Base-by-base conservation (phyloP, 1,140 invertebrate species). In the Bemisia tabaci region DNA sequence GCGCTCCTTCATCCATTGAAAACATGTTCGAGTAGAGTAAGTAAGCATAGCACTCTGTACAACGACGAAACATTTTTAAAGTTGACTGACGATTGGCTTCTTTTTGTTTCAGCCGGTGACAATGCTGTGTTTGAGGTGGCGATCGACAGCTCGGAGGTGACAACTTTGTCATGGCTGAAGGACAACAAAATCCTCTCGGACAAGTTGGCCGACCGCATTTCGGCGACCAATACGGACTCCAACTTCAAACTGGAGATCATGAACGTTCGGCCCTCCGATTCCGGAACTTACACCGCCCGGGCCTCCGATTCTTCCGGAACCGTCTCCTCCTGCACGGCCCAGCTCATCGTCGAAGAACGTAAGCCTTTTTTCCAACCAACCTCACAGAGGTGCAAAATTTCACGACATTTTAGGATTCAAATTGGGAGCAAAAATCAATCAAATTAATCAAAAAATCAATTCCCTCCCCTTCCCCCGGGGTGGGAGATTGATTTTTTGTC, bases 201-300 rank as follows among this genome's bases (percentile, higher is more conserved):
- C 71, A 83, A 81, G 66, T 77, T 91, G 59, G 86, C 89, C 22
- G 89, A 92, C 71, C 79, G 91, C 11, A 84, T 92, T 59, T 82
- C 82, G 62, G 82, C 85, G 22, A 81, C 80, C 0, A 77, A 79
- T 59, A 77, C 79, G 12, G 81, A 85, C 27, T 80, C 81, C 24
- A 75, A 78, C 12, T 88, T 85, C 74, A 85, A 82, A 64, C 78
- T 98, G 65, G 82, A 87, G 71, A 84, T 98, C 23, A 82, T 87
- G 70, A 88, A 95, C 71, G 91, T 89, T 65, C 80, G 82, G 23
- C 87, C 89, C 65, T 84, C 85, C 39, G 95, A 98, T 78, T 84
- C 85, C 1, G 95, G 95, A 21, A 83, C 92, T 23, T 99, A 98
- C 75, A 95, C 91, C 0, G 92, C 92, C 63, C 83, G 90, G 48